A percentile compares a stretch with the other conserved stretches of the same genome.
Evolutionary conservation across 2,888 invertebrate genomes (phyloP).

Genomic region (Philereme vetulata): DNA sequence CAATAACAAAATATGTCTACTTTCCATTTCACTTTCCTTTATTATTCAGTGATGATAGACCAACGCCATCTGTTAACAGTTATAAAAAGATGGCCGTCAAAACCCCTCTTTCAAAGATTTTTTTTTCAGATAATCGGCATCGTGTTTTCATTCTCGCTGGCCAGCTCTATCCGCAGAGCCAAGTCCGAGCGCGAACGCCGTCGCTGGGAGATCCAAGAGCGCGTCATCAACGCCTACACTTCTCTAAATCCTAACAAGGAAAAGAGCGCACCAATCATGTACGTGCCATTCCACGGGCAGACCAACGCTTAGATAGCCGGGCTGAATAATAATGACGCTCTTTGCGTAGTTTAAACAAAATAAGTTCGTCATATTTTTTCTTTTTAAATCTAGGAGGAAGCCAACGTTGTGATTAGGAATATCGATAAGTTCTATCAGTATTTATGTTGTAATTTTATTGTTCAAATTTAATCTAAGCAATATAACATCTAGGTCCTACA

Average conservation of each 20-base stretch:
- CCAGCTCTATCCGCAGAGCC: conserved; percentile 91
- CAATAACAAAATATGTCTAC: no score
- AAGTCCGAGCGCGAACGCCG: conserved; percentile 89
- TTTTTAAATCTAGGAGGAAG: conserved; percentile 11
- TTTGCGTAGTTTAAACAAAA: not conserved
- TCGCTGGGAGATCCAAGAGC: conserved; percentile 87
- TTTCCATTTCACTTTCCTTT: no score
- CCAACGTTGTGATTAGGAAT: conserved; percentile 23
- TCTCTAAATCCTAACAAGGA: conserved; percentile 69
- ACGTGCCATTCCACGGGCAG: conserved; percentile 79
- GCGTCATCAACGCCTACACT: conserved; percentile 79
- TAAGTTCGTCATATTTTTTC: not conserved
- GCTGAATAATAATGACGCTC: not conserved
- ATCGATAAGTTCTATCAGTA: conserved; percentile 1
- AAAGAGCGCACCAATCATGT: conserved; percentile 69
- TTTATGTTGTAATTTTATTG: not conserved
- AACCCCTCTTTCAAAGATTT: conserved; percentile 1
- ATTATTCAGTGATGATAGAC: no score
- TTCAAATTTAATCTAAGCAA: not conserved
- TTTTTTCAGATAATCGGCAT: conserved; percentile 90
- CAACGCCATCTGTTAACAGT: no score
- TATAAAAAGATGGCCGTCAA: no score
- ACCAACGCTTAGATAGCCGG: conserved; percentile 56
- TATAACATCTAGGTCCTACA: not conserved
- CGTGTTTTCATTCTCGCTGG: conserved; percentile 94